Percentiles rank a stretch among this genome's conserved stretches.
Evolutionary conservation across 2,888 invertebrate genomes (phyloP).

Genomic region (Chironomus riparius): DNA sequence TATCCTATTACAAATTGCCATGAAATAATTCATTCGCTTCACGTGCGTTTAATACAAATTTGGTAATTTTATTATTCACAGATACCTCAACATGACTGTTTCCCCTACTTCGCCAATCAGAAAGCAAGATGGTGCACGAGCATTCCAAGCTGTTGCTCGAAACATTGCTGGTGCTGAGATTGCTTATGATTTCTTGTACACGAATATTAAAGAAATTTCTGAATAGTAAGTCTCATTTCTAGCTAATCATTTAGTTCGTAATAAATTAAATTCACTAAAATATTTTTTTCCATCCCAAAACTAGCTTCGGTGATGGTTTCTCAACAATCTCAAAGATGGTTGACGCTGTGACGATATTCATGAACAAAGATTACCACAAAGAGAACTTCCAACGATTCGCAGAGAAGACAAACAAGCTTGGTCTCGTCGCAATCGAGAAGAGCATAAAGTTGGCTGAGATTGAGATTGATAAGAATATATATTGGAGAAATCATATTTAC

Average conservation of each 20-base stretch:
- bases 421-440: constrained; percentile 37
- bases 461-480: constrained; percentile 42
- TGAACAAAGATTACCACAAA: constrained; percentile 45
- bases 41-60: too few relatives aligned
- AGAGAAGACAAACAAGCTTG: constrained; percentile 36
- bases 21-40: too few relatives aligned
- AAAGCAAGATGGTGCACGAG: constrained; percentile 52
- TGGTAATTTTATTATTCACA: constrained; percentile 32
- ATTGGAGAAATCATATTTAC: constrained; percentile 35
- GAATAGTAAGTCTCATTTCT: constrained; percentile 39
- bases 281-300: not conserved
- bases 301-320: constrained; percentile 49
- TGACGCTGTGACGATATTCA: constrained; percentile 44
- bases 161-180: constrained; percentile 51
- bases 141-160: constrained; percentile 49
- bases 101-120: constrained; percentile 47
- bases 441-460: constrained; percentile 40
- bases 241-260: too few relatives aligned
- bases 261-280: too few relatives aligned
- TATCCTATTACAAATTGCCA: too few relatives aligned
- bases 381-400: constrained; percentile 39
- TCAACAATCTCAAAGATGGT: constrained; percentile 48
- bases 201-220: constrained; percentile 41
- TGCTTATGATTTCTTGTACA: constrained; percentile 49
- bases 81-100: constrained; percentile 46